Conservation (phyloP, 2,888 invertebrate species). For the Prostheceraeus crozeri region DNA sequence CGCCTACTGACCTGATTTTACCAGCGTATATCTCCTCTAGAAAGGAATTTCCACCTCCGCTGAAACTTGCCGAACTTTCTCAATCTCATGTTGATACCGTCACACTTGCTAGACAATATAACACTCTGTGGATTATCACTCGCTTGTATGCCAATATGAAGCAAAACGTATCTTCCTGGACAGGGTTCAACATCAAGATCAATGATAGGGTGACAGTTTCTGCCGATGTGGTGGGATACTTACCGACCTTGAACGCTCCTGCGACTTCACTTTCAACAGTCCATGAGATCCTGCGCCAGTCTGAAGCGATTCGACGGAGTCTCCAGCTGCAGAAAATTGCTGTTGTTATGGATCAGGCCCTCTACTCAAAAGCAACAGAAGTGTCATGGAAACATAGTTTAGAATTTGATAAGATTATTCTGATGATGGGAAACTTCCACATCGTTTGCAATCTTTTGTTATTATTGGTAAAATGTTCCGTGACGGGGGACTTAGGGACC, state of each 20-base stretch:
- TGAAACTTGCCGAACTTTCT: not conserved
- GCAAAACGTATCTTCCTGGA: slow-evolving; percentile 38
- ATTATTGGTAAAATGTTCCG: slow-evolving; percentile 30
- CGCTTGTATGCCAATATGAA: not conserved
- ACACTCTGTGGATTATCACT: not conserved
- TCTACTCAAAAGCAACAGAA: slow-evolving; percentile 40
- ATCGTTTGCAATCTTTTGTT: slow-evolving; percentile 37
- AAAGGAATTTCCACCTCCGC: not conserved
- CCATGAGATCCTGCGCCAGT: slow-evolving; percentile 23
- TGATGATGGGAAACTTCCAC: slow-evolving; percentile 40
- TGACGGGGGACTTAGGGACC: slow-evolving; percentile 41
- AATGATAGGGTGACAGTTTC: slow-evolving; percentile 31
- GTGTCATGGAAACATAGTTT: slow-evolving; percentile 36
- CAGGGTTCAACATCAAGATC: slow-evolving; percentile 39
- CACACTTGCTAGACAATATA: not conserved
- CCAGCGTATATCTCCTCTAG: slow-evolving; percentile 4
- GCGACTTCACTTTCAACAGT: slow-evolving; percentile 19
- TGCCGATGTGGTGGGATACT: slow-evolving; percentile 36
- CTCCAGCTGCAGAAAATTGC: slow-evolving; percentile 28
- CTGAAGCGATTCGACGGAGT: not conserved
- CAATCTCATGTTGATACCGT: not conserved
- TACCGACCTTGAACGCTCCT: slow-evolving; percentile 37
- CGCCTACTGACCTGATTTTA: not conserved
- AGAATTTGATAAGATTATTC: slow-evolving; percentile 27
- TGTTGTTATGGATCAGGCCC: slow-evolving; percentile 38